phyloP scores from a whole-genome alignment of 2,113 vertebrate species.

The Beaufortia kweichowensis region DNA sequence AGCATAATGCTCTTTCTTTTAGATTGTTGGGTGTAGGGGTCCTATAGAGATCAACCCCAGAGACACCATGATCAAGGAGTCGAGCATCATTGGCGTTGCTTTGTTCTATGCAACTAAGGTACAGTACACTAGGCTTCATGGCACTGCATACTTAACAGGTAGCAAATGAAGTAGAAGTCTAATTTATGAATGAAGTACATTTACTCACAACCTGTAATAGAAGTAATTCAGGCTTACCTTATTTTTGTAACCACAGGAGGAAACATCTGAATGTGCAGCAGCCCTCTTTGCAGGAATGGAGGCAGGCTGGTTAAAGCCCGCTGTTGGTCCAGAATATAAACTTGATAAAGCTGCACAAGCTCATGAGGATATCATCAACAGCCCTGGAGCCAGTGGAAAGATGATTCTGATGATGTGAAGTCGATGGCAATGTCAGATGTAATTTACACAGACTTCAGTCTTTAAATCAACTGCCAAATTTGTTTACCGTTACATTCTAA shows the following conservation, averaged over 20 bases:
- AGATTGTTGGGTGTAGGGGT: constrained; percentile 88
- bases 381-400: constrained; percentile 77
- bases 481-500: background rate
- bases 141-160: background rate
- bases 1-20: background rate
- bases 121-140: constrained; percentile 41
- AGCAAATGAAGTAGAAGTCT: too few species aligned
- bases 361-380: constrained; percentile 77
- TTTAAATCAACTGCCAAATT: background rate
- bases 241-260: constrained; percentile 66
- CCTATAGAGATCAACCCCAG: constrained; percentile 86
- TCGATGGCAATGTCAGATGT: background rate
- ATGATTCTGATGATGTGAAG: constrained; percentile 75
- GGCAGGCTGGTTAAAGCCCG: constrained; percentile 79
- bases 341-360: constrained; percentile 73
- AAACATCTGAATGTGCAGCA: constrained; percentile 65
- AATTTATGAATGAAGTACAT: too few species aligned
- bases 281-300: constrained; percentile 75
- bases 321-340: constrained; percentile 71
- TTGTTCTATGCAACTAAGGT: constrained; percentile 79
- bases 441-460: background rate
- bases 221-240: too few species aligned
- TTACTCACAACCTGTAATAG: too few species aligned
- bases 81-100: constrained; percentile 80
- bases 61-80: constrained; percentile 85